Evolutionary conservation across 2,797 vertebrate species (phyloP).

Genomic region (Cercopithecus mitis): DNA sequence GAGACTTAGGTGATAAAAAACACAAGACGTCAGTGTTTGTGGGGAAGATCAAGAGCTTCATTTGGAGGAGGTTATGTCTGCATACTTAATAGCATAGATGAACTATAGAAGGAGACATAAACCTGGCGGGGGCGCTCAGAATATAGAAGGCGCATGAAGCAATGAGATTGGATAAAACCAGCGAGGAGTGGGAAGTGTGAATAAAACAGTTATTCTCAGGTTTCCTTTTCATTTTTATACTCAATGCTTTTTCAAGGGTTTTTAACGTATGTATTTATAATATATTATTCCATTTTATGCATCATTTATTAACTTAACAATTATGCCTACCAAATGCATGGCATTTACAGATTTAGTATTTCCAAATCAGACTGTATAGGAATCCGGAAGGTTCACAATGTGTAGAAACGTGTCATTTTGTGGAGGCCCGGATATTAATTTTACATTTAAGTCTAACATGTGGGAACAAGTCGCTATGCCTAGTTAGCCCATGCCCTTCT

Average conservation of each 20-base stretch:
- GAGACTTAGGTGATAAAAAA: background rate
- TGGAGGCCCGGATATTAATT: background rate
- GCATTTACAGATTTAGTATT: fast-evolving
- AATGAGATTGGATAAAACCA: too few relatives aligned
- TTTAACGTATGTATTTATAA: too few relatives aligned
- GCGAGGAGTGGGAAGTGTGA: background rate
- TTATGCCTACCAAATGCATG: background rate
- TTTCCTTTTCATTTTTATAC: background rate
- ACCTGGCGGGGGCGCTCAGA: background rate
- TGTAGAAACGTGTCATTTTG: background rate
- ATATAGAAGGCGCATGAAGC: fast-evolving
- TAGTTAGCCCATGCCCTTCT: background rate
- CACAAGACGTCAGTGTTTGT: background rate
- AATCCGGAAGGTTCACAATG: too few relatives aligned
- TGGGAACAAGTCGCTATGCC: background rate
- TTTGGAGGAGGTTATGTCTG: too few relatives aligned
- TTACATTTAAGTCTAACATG: background rate
- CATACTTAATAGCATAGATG: background rate
- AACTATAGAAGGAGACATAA: background rate
- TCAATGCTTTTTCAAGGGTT: background rate
- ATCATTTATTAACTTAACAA: background rate
- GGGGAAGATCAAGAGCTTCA: background rate
- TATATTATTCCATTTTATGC: background rate
- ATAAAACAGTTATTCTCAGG: background rate
- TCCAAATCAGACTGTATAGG: background rate